Base-by-base conservation (phyloP, 2,888 invertebrate species). In the Ectemnius continuus region DNA sequence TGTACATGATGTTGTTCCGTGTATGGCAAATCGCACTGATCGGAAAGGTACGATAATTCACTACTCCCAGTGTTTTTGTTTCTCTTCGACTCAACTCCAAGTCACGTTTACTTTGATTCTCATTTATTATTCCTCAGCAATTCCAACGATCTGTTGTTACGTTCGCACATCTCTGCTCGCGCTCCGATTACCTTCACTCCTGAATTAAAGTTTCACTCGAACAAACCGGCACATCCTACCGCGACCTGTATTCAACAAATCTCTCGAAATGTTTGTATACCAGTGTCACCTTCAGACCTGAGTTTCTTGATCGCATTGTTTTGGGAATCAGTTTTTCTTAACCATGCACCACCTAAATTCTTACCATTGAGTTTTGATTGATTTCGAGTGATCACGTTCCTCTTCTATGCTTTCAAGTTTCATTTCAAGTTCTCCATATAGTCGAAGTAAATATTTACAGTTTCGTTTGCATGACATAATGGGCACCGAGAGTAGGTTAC, bases 11-110 rank as follows among this genome's bases (percentile, higher is more conserved):
- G 96, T 94, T 99, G 91, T 98, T 98, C 93, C 93, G 97, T 84
- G 94, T 98, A 83, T 99, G 98, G 98, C 98, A 98, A 93, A 98
- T 97, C 93, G 97, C 97, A 73, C 94, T 98, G 77, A 94, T 98
- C 93, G 97, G 97, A 91, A 96, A 97, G 93, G 90, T 90, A 83
- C 70, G 71, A 62, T 36, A 36, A 36, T 36, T 36, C 36, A 36
- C 8, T 11, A 36, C 8, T 36, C 36, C 36, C 36, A 11, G 20
- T n/a, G 3, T 23, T 23, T 1, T 20, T 20, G 20, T 20, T 36
- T 36, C n/a, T 36, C 5, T 36, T 36, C 36, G 36, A 36, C 11
- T 36, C 5, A 36, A 8, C 8, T 36, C 36, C 11, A 36, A 36
- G 11, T 36, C 11, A 36, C 36, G 36, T 36, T 36, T 36, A 36